A percentile compares a stretch with the other conserved stretches of the same genome.
These are phyloP conservation scores for Thaumatotibia leucotreta DNA, from an alignment of 1,140 invertebrate genomes.

Conservation along the genomic window DNA sequence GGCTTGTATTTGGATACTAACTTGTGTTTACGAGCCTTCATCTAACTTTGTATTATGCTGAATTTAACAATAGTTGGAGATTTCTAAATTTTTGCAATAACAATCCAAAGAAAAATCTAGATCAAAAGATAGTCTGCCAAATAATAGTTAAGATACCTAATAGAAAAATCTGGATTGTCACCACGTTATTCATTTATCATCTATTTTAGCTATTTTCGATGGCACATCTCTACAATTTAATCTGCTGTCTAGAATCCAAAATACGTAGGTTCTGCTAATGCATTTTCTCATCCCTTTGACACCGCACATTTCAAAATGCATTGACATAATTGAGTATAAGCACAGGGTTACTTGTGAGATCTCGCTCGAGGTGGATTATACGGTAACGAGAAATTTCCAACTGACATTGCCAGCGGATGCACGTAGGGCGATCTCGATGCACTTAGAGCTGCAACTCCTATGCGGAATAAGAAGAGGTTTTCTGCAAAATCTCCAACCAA, in stretches of 20 bases:
- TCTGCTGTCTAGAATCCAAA: too few species aligned
- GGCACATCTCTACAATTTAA: too few species aligned
- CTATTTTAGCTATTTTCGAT: too few species aligned
- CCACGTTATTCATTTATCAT: too few species aligned
- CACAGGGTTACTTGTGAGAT: not conserved
- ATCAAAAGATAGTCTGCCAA: too few species aligned
- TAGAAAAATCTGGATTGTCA: too few species aligned
- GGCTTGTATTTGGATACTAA: not conserved
- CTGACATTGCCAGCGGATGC: slow-evolving; percentile 52
- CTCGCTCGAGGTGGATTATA: slow-evolving; percentile 42
- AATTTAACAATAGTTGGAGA: not conserved
- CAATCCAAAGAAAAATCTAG: too few species aligned
- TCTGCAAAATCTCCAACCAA: slow-evolving; percentile 11
- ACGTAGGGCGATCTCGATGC: slow-evolving; percentile 53
- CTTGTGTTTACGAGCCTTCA: not conserved
- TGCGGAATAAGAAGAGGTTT: slow-evolving; percentile 24
- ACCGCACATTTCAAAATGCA: not conserved
- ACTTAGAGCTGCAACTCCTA: slow-evolving; percentile 40
- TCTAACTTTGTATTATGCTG: not conserved
- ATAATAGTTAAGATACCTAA: too few species aligned
- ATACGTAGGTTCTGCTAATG: too few species aligned
- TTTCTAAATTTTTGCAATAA: too few species aligned
- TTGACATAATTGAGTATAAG: not conserved
- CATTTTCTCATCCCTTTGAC: not conserved
- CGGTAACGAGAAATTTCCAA: slow-evolving; percentile 58